Base-by-base conservation (phyloP, 53 echinoderm and acorn worm genomes). In the Holothuria leucospilota region DNA sequence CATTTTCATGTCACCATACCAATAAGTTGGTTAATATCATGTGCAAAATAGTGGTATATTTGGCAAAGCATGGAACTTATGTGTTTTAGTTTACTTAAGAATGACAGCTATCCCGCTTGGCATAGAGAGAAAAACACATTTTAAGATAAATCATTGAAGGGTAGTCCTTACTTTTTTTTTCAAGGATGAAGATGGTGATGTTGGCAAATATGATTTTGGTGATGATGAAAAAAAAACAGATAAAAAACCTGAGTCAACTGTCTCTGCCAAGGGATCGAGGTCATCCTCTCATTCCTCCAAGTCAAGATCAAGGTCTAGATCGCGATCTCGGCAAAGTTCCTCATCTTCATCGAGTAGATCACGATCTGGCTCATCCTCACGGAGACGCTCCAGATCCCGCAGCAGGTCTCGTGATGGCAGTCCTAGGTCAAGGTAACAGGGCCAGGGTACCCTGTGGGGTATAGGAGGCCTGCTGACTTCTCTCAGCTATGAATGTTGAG, bases 351-450 rank as follows among this genome's bases (percentile, higher is more conserved):
- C 67, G 14, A 66, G 85, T 9, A 59, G 62, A 15, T 84, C 87
- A 6, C 40, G 89, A 39, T 85, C 87, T 2, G 29, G 89, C 21
- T 85, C 83, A 27, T 69, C 78, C n/a, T 88, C 84, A 23, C 78
- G 78, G 68, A 89, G 88, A 12, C 41, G 75, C 11, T 90, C 95
- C 18, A 87, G 66, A 8, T 91, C 87, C 5, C 92, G 90, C 1
- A 92, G 92, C 39, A 82, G 92, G 53, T 60, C 87, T 42, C 46
- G 74, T 24, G 91, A 89, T 51, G 84, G 91, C 90, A 73, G 90
- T 65, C 94, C 96, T 65, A 91, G 96, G 96, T 96, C 94, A 90
- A 94, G 94, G 94, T 94, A 94, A 94, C 91, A 81, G 84, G 87
- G 62, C 71, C 63, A 16, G 62, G 61, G 82, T 63, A 63, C 81